Percentiles rank a stretch among this genome's conserved stretches.
phyloP scores from a whole-genome alignment of 2,113 vertebrate genomes.

The Urocynchramus pylzowi region DNA sequence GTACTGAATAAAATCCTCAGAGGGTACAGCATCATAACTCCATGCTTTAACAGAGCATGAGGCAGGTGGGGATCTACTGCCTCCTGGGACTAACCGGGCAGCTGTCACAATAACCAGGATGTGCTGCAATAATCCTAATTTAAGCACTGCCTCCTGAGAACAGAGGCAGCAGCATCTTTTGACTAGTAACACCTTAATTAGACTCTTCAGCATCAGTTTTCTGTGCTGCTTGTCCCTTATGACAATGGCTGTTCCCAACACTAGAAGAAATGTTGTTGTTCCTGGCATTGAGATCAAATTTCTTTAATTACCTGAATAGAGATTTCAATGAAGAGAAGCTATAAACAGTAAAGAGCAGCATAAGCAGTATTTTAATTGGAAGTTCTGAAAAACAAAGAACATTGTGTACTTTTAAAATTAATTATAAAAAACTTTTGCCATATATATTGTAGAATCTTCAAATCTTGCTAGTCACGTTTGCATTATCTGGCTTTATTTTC shows the following conservation, averaged over 20 bases:
- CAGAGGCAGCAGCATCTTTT: background rate
- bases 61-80: background rate
- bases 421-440: background rate
- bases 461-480: background rate
- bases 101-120: background rate
- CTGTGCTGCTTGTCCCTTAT: background rate
- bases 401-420: background rate
- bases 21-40: background rate
- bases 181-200: background rate
- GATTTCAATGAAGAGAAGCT: slow-evolving; percentile 83
- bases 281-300: background rate
- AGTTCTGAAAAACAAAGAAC: slow-evolving; percentile 80
- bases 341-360: slow-evolving; percentile 88
- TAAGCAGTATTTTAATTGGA: slow-evolving; percentile 88
- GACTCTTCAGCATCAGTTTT: background rate
- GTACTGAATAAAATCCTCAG: background rate
- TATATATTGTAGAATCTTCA: background rate
- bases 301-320: slow-evolving; percentile 83
- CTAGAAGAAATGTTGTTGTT: background rate
- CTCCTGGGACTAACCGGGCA: background rate
- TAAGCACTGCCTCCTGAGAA: background rate
- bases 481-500: background rate
- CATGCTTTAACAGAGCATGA: background rate
- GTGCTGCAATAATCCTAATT: background rate
- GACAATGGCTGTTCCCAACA: background rate